A percentile compares a stretch with the other conserved stretches of the same genome.
phyloP scores from a whole-genome alignment of 2,113 vertebrate species.

The Antechinus stuartii region DNA sequence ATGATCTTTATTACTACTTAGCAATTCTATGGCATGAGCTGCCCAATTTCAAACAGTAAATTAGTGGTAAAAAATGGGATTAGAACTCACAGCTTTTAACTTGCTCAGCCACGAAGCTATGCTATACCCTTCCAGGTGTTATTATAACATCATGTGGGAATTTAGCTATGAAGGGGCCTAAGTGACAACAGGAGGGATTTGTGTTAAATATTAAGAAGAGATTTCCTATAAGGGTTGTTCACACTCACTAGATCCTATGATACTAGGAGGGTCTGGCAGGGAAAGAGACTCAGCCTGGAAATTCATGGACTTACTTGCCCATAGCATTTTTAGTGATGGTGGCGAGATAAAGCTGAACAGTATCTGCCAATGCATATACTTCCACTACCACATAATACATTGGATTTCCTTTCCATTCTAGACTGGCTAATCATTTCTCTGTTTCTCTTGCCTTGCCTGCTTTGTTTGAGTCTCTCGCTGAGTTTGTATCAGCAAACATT shows the following conservation, averaged over 20 bases:
- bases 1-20: conserved; percentile 25
- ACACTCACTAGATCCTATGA: neutral
- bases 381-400: neutral
- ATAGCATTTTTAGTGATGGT: neutral
- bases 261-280: neutral
- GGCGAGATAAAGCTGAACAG: neutral
- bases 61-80: neutral
- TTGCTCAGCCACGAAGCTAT: neutral
- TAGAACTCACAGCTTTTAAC: neutral
- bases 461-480: neutral
- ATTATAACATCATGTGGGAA: conserved; percentile 21
- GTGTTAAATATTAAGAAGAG: neutral
- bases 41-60: neutral
- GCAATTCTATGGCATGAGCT: neutral
- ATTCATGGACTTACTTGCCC: neutral
- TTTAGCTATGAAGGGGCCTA: neutral
- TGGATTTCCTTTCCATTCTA: neutral
- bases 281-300: conserved; percentile 4
- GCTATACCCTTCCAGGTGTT: neutral
- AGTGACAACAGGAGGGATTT: neutral
- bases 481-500: neutral
- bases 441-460: neutral
- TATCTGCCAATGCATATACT: neutral
- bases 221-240: conserved; percentile 5
- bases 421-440: neutral